A percentile compares a stretch with the other conserved stretches of the same genome.
Conservation (phyloP, 2,888 invertebrate genomes). For the Pherbina coryleti region DNA sequence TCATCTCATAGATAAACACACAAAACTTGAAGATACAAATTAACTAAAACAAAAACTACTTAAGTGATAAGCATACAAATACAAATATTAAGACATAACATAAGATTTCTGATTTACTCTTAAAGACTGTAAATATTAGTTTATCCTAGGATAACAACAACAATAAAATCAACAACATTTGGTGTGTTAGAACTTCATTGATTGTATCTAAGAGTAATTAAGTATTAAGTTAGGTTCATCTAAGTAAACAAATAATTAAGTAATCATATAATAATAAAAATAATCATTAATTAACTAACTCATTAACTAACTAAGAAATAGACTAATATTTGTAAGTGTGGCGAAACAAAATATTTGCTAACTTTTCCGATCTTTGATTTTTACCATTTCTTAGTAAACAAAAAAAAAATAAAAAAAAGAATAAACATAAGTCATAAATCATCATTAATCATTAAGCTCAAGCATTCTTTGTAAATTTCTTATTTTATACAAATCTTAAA, state of each 20-base stretch:
- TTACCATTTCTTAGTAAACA: background rate
- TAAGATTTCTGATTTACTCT: background rate
- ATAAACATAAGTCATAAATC: background rate
- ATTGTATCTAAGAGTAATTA: background rate
- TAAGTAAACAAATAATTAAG: background rate
- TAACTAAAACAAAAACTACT: constrained; percentile 25
- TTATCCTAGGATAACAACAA: constrained; percentile 10
- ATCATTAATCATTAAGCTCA: background rate
- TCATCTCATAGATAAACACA: constrained; percentile 40
- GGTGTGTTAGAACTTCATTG: background rate
- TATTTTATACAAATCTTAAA: background rate
- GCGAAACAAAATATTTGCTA: background rate
- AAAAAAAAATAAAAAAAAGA: background rate
- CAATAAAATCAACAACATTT: background rate
- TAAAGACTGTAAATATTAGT: constrained; percentile 44
- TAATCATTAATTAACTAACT: background rate
- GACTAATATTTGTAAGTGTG: constrained; percentile 1
- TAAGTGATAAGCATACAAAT: background rate
- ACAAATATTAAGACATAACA: background rate
- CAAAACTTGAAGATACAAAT: constrained; percentile 1
- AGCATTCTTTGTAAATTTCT: constrained; percentile 16
- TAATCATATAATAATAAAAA: no score
- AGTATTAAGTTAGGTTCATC: background rate
- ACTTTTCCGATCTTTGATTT: background rate
- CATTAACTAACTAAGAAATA: background rate